Evolutionary conservation across 2,113 vertebrate species (phyloP).

Genomic region (Proterorhinus semilunaris): DNA sequence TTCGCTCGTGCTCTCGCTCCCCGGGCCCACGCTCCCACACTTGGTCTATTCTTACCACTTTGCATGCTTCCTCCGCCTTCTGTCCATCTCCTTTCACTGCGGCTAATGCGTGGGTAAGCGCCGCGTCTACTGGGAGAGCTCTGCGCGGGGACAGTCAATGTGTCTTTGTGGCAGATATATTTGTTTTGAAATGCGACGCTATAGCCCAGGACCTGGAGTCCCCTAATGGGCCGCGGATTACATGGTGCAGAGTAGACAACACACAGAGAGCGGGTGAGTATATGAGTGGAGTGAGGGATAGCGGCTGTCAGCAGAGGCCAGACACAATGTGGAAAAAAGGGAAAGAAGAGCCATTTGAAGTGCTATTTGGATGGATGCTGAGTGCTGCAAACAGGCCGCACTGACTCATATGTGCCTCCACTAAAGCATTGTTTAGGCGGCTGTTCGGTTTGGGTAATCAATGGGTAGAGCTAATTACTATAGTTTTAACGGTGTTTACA

Average conservation of each 20-base stretch:
- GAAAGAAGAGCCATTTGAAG: slow-evolving; percentile 11
- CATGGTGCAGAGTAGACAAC: slow-evolving; percentile 23
- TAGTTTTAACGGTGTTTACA: slow-evolving; percentile 1
- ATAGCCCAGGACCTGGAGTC: slow-evolving; percentile 41
- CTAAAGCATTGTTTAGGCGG: not conserved
- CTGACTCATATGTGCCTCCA: not conserved
- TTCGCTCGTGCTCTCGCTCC: slow-evolving; percentile 21
- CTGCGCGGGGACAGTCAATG: not conserved
- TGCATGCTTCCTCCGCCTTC: not conserved
- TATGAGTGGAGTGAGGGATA: slow-evolving; percentile 60
- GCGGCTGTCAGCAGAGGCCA: slow-evolving; percentile 62
- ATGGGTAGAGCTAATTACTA: not conserved
- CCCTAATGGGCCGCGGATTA: slow-evolving; percentile 45
- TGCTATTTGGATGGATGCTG: not conserved
- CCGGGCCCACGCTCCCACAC: slow-evolving; percentile 5
- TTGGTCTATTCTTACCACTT: slow-evolving; percentile 16
- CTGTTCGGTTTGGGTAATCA: not conserved
- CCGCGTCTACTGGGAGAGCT: not conserved
- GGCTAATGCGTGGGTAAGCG: slow-evolving; percentile 29
- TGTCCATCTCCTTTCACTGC: slow-evolving; percentile 34
- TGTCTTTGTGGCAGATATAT: slow-evolving; percentile 18
- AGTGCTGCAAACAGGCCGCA: not conserved
- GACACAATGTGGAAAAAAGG: slow-evolving; percentile 18
- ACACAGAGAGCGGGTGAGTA: not conserved
- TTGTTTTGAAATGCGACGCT: slow-evolving; percentile 37